These are phyloP conservation scores for Hydraecia micacea DNA, from an alignment of 2,888 invertebrate species.

Conservation along the genomic window DNA sequence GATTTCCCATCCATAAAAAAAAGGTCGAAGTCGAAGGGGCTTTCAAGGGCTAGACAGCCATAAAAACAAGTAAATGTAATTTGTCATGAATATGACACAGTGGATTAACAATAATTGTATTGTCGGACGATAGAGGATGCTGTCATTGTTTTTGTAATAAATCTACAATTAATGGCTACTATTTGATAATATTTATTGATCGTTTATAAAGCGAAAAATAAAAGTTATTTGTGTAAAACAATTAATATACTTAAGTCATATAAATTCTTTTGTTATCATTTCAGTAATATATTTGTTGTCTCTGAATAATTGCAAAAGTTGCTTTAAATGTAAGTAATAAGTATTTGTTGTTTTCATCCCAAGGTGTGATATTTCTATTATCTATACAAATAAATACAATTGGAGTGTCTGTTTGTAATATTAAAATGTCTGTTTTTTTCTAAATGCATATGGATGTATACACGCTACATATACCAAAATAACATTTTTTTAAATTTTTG, in stretches of 20 bases:
- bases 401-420: too few relatives aligned
- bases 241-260: background rate
- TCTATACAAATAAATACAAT: too few relatives aligned
- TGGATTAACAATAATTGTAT: slow-evolving; percentile 15
- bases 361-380: background rate
- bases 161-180: slow-evolving; percentile 42
- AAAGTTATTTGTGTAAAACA: slow-evolving; percentile 26
- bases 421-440: too few relatives aligned
- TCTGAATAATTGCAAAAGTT: background rate
- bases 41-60: slow-evolving; percentile 6
- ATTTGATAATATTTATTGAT: slow-evolving; percentile 53
- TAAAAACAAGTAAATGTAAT: slow-evolving; percentile 22
- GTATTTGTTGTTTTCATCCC: background rate
- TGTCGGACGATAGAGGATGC: slow-evolving; percentile 21
- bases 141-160: slow-evolving; percentile 54
- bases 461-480: too few relatives aligned
- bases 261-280: background rate
- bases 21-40: background rate
- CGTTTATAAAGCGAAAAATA: slow-evolving; percentile 20
- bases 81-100: background rate
- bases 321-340: background rate
- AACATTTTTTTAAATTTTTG: too few relatives aligned
- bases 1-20: too few relatives aligned
- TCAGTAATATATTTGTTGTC: background rate
- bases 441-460: too few relatives aligned